Conservation (phyloP, 2,797 vertebrate species). For the Darevskia mixta region DNA sequence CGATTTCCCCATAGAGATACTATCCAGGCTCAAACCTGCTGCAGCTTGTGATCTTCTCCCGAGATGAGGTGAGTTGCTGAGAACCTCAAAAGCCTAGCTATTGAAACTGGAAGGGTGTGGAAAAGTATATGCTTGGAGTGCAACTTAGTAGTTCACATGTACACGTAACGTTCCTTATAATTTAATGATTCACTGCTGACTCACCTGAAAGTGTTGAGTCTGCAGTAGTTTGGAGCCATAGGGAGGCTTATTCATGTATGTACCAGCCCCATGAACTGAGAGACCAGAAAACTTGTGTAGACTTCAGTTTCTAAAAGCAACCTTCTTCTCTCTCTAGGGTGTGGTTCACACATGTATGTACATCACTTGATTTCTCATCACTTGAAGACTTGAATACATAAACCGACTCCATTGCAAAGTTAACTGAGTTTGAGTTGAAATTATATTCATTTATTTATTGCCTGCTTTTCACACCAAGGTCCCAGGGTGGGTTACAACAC, state of each 20-base stretch:
- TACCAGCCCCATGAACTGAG: neutral
- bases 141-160: neutral
- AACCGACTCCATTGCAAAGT: neutral
- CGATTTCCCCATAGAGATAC: neutral
- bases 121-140: neutral
- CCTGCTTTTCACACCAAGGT: no score
- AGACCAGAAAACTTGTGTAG: neutral
- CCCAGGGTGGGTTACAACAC: no score
- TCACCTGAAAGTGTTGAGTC: neutral
- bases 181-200: neutral
- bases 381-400: neutral
- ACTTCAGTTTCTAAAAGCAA: neutral
- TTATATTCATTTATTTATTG: neutral
- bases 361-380: neutral
- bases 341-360: neutral
- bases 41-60: neutral
- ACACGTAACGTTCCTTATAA: neutral
- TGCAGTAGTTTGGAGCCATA: neutral
- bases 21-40: neutral
- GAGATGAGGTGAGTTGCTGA: neutral
- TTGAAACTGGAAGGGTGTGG: neutral
- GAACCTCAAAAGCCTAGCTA: neutral
- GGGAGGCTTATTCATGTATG: no score
- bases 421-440: neutral
- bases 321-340: neutral